Evolutionary conservation across 2,113 vertebrate species (phyloP), one percentile per base, ranked within the genome.

Genomic region (Apteryx mantelli): DNA sequence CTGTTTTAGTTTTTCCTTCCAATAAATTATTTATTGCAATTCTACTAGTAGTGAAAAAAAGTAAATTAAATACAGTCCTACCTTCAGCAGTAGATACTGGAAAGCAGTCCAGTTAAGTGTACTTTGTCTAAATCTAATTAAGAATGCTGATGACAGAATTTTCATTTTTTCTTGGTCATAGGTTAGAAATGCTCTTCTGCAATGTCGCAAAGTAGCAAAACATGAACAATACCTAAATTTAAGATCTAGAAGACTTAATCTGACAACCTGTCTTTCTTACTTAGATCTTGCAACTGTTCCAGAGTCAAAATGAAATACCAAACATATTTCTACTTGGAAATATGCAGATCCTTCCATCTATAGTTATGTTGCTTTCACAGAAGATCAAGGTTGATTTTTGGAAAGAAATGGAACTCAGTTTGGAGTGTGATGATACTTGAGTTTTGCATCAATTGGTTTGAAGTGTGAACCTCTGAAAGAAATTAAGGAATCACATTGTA

Each of bases 281-380:
- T 28, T 17, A 88, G 81, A 66, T 28, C 36, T 24, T 79, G n/a
- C 36, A 71, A 25, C 15, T 91, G 73, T 40, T 82, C n/a, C 60
- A 81, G 68, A 88, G 8, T 58, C 34, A 69, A 75, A 92, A 95
- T 58, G 82, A 60, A 80, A 65, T 20, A 73, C 38, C 68, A 71
- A 83, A 75, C 36, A 5, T 65, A 52, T 81, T 92, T 89, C 91
- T 95, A 97, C 91, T 89, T 95, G 95, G 86, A 84, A 65, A 53
- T 36, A 25, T 0, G 78, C 52, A 71, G 83, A 32, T 78, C 90
- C 63, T 71, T 93, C 93, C 93, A 80, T 85, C 79, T 84, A n/a
- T 20, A 50, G 22, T 75, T 86, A 40, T 64, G 24, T 78, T 63
- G 76, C 21, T 89, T 77, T 79, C 60, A 60, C 65, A 86, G 95